Conservation (phyloP, 2,797 vertebrate genomes). For the Notoglanidium macrostoma region DNA sequence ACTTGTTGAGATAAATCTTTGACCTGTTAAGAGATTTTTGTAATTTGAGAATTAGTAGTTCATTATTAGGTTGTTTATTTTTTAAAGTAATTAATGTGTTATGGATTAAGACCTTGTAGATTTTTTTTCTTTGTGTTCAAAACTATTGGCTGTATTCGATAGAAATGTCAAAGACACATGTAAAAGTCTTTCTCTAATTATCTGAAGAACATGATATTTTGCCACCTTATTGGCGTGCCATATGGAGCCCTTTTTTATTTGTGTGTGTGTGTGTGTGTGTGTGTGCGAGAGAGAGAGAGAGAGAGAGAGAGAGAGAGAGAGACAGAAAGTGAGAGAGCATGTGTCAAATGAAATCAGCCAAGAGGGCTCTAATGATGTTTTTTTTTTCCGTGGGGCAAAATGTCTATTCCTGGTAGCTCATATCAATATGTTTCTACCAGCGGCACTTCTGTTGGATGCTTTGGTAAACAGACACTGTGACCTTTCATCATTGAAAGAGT, state of each 20-base stretch:
- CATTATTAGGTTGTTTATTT: neutral
- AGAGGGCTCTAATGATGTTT: conserved; percentile 63
- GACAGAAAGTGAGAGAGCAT: neutral
- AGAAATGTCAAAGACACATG: neutral
- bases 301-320: neutral
- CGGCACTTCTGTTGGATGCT: conserved; percentile 51
- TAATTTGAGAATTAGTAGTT: neutral
- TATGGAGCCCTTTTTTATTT: neutral
- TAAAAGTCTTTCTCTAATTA: neutral
- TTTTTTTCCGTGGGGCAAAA: conserved; percentile 65
- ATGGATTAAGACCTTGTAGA: neutral
- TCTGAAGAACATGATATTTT: neutral
- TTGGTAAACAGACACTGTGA: conserved; percentile 46
- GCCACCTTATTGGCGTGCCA: neutral
- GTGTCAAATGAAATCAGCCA: conserved; percentile 66
- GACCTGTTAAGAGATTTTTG: neutral
- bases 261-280: neutral
- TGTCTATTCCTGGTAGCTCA: conserved; percentile 67
- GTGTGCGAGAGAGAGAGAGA: neutral
- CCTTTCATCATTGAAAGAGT: conserved; percentile 50
- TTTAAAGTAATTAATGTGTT: neutral
- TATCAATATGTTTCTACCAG: conserved; percentile 64
- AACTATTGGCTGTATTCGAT: neutral
- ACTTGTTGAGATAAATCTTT: neutral
- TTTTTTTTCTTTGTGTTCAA: neutral